Base-by-base conservation (phyloP, 2,888 invertebrate genomes). In the Habroteleia sp. region DNA sequence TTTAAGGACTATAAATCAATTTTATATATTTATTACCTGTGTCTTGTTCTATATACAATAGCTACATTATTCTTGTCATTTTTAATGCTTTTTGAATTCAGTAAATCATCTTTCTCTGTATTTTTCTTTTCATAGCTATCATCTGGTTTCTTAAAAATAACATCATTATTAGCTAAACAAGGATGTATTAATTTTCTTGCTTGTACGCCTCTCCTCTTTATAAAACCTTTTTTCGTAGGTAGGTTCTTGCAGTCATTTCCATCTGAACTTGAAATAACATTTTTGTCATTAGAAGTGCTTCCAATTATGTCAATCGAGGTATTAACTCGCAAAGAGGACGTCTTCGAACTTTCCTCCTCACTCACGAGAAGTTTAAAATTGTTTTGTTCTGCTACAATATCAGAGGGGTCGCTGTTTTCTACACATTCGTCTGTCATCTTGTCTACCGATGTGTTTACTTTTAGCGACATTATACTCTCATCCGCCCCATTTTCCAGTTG, bases 401-500 rank as follows among this genome's bases (percentile, higher is more conserved):
- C 62, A 10, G 62, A 48, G n/a, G 62, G 75, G 14, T 42, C 8
- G 7, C 3, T 41, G 11, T 31, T 7, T 2, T 8, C 7, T 17
- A 1, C 4, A 1, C 4, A 5, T 0, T 4, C 16, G 25, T 25
- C 13, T 44, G 14, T 27, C 0, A 27, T n/a, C 1, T 4, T 27
- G 60, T 80, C 78, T 13, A 82, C 10, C 7, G 85, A 85, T 17
- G 83, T 84, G 46, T 86, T 86, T n/a, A 84, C 81, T 65, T 79
- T 81, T 17, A 87, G 48, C 0, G 86, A 86, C 11, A 79, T 81
- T 27, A 71, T 58, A n/a, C 48, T 5, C 1, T 77, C 74, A 62
- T 73, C 68, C 48, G 50, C 6, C 74, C 77, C 74, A 48, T 25
- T 17, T 69, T 78, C 17, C 7, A 1, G 1, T 27, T 13, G 8